These are phyloP conservation scores for Eolophus roseicapilla DNA, from an alignment of 2,113 vertebrate genomes.

Conservation along the genomic window DNA sequence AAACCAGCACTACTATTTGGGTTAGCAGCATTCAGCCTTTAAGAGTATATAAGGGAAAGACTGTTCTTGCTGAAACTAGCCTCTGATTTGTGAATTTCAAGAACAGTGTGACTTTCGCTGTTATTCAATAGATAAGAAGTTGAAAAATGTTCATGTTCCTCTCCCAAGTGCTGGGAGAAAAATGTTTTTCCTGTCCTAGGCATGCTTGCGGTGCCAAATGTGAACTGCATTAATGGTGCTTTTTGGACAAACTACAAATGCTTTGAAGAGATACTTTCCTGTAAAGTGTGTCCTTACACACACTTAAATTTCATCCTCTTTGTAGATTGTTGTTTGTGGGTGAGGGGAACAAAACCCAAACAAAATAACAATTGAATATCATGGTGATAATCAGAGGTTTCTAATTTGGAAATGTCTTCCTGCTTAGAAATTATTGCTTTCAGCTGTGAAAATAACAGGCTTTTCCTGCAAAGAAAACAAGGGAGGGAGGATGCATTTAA, in stretches of 20 bases:
- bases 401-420: conserved; percentile 56
- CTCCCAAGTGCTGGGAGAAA: background rate
- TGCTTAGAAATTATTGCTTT: conserved; percentile 67
- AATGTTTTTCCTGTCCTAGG: background rate
- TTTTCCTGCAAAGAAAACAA: conserved; percentile 45
- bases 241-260: background rate
- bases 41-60: background rate
- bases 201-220: background rate
- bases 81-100: background rate
- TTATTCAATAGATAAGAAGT: background rate
- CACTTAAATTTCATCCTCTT: background rate
- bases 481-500: background rate
- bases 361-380: background rate
- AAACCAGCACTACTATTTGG: background rate
- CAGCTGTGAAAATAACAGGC: conserved; percentile 71
- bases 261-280: background rate
- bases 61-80: background rate
- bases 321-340: background rate
- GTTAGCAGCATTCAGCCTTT: background rate
- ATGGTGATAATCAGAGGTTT: conserved; percentile 54
- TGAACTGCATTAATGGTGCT: background rate
- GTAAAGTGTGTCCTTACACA: background rate
- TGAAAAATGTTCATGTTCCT: background rate
- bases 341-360: background rate
- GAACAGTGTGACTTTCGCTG: background rate